Percentiles rank a stretch among this genome's conserved stretches.
Conservation (phyloP, 2,888 invertebrate species). For the Drosophila neonasuta region DNA sequence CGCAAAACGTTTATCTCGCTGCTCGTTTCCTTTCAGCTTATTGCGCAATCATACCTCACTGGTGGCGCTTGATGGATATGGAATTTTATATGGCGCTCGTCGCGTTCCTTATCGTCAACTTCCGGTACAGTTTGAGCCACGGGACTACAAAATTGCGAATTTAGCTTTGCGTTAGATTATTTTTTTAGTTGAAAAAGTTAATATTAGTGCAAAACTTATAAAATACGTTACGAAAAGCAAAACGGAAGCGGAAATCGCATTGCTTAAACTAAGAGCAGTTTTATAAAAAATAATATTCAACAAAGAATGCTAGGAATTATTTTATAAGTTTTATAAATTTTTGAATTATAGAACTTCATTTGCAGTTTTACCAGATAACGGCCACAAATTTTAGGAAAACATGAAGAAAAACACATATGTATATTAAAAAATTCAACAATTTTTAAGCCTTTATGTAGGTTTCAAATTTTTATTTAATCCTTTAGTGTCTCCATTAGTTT, state of each 20-base stretch:
- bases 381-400: too few relatives aligned
- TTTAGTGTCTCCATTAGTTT: too few relatives aligned
- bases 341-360: too few relatives aligned
- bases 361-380: too few relatives aligned
- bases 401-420: too few relatives aligned
- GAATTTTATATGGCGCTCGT: slow-evolving; percentile 65
- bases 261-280: too few relatives aligned
- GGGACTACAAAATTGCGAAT: slow-evolving; percentile 61
- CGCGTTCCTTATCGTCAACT: slow-evolving; percentile 68
- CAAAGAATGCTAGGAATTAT: too few relatives aligned
- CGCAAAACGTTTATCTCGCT: slow-evolving; percentile 23
- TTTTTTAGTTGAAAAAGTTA: not conserved
- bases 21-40: slow-evolving; percentile 20
- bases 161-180: slow-evolving; percentile 31
- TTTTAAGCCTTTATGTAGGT: too few relatives aligned
- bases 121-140: slow-evolving; percentile 54
- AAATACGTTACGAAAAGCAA: not conserved
- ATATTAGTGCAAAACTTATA: not conserved
- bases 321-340: too few relatives aligned
- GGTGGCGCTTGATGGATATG: slow-evolving; percentile 38
- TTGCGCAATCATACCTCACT: slow-evolving; percentile 51
- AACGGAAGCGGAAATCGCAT: slow-evolving; percentile 15
- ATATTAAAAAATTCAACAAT: too few relatives aligned
- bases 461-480: too few relatives aligned
- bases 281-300: too few relatives aligned